Evolutionary conservation across 2,888 invertebrate species (phyloP), one percentile per base, ranked within the genome.

Genomic region (Thereva nobilitata): DNA sequence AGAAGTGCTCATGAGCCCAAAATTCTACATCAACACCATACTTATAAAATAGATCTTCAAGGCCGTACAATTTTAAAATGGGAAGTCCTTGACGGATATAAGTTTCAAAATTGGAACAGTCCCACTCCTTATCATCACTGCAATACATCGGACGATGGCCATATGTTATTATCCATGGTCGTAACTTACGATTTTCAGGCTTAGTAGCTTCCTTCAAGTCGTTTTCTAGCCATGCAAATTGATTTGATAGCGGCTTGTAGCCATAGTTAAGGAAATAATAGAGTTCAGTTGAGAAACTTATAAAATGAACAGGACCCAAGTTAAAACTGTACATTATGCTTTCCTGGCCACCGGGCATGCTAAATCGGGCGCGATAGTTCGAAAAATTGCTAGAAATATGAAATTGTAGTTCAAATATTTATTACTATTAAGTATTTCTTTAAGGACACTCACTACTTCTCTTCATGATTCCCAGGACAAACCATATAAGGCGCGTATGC

Each of bases 1-100:
- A 99, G 44, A 93, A 93, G 82, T 99, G 98, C 79, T 99, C 97
- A 79, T 99, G 98, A 0, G 97, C 98, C 95, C 96, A 97, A 55
- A 99, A 83, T 76, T 89, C 89, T 64, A 98, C 79, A 83, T 99
- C 98, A 12, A 99, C 98, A 53, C 94, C 95, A 79, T 91, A 88
- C 71, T 92, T 83, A 77, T 89, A 89, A 75, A 98, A 90, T 10
- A 98, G 80, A 9, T 92, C 85, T 82, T 98, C 98, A 71, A 98
- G 80, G 0, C 87, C 88, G 75, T 87, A 89, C 75, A 86, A 80
- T 45, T 86, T 84, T 6, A 87, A 73, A 49, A 88, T 78, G n/a
- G 89, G 89, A 49, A 89, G 74, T 0, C 91, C 91, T 66, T 85
- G 84, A 70, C 92, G 83, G 0, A 90, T 84, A 1, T 80, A 82